These are phyloP conservation scores for Gymnorhina tibicen DNA, from an alignment of 2,113 vertebrate species.

Conservation along the genomic window DNA sequence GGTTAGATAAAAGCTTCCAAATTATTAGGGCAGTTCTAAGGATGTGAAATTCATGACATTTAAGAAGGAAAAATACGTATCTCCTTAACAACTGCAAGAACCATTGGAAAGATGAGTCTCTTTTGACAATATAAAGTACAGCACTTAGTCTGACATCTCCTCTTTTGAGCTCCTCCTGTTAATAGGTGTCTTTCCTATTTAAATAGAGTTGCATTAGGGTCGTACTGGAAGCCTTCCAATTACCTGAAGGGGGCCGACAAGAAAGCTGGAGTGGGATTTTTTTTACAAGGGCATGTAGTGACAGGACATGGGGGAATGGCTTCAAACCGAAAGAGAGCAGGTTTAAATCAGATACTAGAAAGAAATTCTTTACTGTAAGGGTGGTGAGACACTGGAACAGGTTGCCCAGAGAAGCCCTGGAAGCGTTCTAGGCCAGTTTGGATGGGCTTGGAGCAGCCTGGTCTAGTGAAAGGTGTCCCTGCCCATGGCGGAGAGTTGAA, in stretches of 20 bases:
- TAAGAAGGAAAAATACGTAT: neutral
- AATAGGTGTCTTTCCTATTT: neutral
- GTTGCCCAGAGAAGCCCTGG: neutral
- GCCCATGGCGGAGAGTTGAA: neutral
- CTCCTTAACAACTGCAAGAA: neutral
- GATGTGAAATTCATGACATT: neutral
- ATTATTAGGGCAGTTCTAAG: neutral
- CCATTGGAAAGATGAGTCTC: neutral
- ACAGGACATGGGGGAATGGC: neutral
- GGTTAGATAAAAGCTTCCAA: neutral
- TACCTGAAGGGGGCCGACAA: neutral
- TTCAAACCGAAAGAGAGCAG: neutral
- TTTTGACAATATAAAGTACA: neutral
- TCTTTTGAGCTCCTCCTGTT: neutral
- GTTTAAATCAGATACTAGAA: neutral
- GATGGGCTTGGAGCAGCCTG: neutral
- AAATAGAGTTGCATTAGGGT: neutral
- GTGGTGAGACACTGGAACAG: neutral
- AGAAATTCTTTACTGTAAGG: neutral
- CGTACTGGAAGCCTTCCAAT: neutral
- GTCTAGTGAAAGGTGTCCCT: neutral
- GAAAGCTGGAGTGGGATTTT: neutral
- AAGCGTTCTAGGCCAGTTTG: neutral
- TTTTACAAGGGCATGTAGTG: neutral
- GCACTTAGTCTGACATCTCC: neutral